Base-by-base conservation (phyloP, 2,797 vertebrate species). In the Ara ararauna region DNA sequence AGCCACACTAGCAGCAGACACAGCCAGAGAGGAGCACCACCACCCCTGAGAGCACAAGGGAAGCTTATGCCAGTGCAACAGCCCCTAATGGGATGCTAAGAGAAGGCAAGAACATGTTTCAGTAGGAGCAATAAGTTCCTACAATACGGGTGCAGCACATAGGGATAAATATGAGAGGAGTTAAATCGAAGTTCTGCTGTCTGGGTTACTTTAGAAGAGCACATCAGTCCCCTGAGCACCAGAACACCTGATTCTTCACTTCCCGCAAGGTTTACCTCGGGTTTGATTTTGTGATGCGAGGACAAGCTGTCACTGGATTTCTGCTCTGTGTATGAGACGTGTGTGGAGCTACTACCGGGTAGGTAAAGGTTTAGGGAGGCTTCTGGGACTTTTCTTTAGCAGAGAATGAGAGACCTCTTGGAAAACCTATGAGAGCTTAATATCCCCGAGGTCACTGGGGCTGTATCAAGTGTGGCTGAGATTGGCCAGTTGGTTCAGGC, bases 391-490 rank as follows among this genome's bases (percentile, higher is more conserved):
- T 71, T 79, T 93, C 88, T 88, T 94, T 89, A 90, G 86, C 89
- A 95, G 51, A 85, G 51, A 83, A 8, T 2, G 2, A 5, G 22
- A 83, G 51, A 86, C 48, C 75, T 93, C 91, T 74, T 90, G 48
- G 34, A 85, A 64, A 95, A 87, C 81, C 61, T 73, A 13, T 2
- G 24, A 70, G 84, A 82, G 42, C 40, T 89, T 30, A 75, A 51
- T 78, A 81, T 85, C 75, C 90, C 67, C 9, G 78, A 90, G 84
- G 75, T 68, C 17, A 1, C 66, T 83, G 32, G 1, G 0, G 64
- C 74, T 85, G 44, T 90, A 72, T 87, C 61, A 89, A 93, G 94
- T 85, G 89, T 85, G 93, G 92, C 93, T 96, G 93, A 97, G 94
- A 89, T 62, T 85, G 90, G 86, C 90, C 89, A 67, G 56, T 84